A percentile compares a stretch with the other conserved stretches of the same genome.
Conservation (phyloP, 2,888 invertebrate genomes). For the Mayetiola destructor region DNA sequence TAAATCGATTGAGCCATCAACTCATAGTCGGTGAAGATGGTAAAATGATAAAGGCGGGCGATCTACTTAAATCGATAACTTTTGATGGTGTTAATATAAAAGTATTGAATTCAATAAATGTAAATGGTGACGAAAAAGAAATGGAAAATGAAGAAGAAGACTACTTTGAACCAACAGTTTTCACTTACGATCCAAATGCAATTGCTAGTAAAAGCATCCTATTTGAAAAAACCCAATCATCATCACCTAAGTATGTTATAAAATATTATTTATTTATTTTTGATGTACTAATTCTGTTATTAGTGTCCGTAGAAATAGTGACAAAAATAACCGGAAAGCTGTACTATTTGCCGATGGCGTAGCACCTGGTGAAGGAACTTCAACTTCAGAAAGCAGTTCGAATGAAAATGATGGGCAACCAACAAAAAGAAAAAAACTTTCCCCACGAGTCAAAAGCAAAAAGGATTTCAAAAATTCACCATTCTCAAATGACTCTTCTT, state of each 20-base stretch:
- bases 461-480: not conserved
- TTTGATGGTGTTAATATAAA: not conserved
- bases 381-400: constrained; percentile 4
- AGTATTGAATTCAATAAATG: not conserved
- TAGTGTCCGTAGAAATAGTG: not conserved
- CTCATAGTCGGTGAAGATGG: not conserved
- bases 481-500: not conserved
- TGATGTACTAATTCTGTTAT: not conserved
- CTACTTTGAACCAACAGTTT: not conserved
- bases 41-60: not conserved
- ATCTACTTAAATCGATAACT: not conserved
- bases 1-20: not conserved
- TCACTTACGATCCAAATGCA: constrained; percentile 3
- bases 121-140: not conserved
- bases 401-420: not conserved
- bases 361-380: constrained; percentile 18
- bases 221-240: not conserved
- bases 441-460: not conserved
- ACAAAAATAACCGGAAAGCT: constrained; percentile 17
- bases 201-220: constrained; percentile 7
- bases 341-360: constrained; percentile 21
- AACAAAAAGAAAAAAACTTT: constrained; percentile 17
- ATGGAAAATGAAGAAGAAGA: not conserved
- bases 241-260: not conserved
- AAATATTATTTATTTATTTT: not conserved